Conservation (phyloP, 2,888 invertebrate species). For the Andrena haemorrhoa region DNA sequence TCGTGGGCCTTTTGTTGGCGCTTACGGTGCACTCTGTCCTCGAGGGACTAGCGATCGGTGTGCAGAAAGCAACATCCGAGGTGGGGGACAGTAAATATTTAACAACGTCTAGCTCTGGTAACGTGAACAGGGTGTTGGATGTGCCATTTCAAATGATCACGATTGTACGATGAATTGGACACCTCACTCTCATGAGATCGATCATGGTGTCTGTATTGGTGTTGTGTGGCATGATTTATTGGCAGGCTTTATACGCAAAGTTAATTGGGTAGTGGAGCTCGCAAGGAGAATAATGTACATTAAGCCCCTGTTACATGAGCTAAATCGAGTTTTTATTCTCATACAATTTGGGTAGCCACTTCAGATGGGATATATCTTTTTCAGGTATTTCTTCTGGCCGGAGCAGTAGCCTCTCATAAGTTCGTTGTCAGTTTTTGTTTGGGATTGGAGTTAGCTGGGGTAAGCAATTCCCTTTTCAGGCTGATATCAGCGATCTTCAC, state of each 20-base stretch:
- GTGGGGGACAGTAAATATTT: slow-evolving; percentile 82
- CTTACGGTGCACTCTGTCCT: slow-evolving; percentile 92
- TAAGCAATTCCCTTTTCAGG: slow-evolving; percentile 85
- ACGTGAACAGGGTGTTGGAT: no score
- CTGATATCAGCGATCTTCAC: slow-evolving; percentile 88
- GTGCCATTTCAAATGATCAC: no score
- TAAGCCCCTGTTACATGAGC: not conserved
- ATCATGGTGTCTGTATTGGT: no score
- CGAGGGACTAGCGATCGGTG: slow-evolving; percentile 93
- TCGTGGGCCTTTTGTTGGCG: slow-evolving; percentile 90
- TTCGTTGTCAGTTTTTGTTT: slow-evolving; percentile 93
- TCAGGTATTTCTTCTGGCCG: slow-evolving; percentile 89
- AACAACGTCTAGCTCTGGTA: no score
- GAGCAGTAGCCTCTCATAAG: slow-evolving; percentile 92
- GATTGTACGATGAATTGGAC: no score
- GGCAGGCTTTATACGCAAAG: no score
- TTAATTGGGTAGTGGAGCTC: no score
- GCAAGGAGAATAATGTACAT: no score
- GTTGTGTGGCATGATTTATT: no score
- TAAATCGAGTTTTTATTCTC: not conserved
- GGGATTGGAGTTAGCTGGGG: slow-evolving; percentile 89
- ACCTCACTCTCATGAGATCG: no score
- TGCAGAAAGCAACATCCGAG: slow-evolving; percentile 88
- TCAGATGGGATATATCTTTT: not conserved
- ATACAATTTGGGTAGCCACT: not conserved